Evolutionary conservation across 2,797 vertebrate species (phyloP), one percentile per base, ranked within the genome.

Genomic region (Sebastiscus albofasciatus): DNA sequence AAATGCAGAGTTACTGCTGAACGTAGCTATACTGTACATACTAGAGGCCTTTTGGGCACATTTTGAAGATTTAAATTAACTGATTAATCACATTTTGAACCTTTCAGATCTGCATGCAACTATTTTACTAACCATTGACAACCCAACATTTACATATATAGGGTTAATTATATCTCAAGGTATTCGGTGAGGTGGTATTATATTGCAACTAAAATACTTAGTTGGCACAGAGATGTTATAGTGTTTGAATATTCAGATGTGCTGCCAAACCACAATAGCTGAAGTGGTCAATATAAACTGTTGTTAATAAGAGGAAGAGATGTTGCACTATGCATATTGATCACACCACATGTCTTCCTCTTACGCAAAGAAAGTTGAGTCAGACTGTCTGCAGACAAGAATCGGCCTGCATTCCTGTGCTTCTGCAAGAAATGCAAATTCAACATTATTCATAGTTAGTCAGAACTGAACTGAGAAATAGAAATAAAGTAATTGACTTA

Each of bases 321-420:
- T 31, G 29, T 66, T 77, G 66, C 59, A 68, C 67, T 46, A 80
- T 52, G 75, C 55, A 20, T n/a, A 11, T 12, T 13, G 2, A 75
- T 70, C 55, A 72, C 14, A 78, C 80, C 77, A 34, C 83, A 83
- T 3, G 26, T 80, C 79, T 82, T 84, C 77, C 84, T 59, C 59
- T 88, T 83, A 8, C 6, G 67, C 73, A 80, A 84, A 75, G 49
- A 85, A 59, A 59, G 72, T 75, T 81, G 84, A 84, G 81, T 79
- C 72, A 88, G 29, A 77, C 6, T 10, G 75, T 86, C 85, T 80
- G 79, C 22, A 0, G 67, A 82, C 58, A 75, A 66, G 22, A 83
- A 64, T 33, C 71, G 5, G 33, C 12, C 62, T 20, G 31, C 52
- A 74, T 80, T 81, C 68, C 26, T 61, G 3, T n/a, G 34, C 5